phyloP scores from a whole-genome alignment of 1,140 invertebrate species.

The Listronotus bonariensis region DNA sequence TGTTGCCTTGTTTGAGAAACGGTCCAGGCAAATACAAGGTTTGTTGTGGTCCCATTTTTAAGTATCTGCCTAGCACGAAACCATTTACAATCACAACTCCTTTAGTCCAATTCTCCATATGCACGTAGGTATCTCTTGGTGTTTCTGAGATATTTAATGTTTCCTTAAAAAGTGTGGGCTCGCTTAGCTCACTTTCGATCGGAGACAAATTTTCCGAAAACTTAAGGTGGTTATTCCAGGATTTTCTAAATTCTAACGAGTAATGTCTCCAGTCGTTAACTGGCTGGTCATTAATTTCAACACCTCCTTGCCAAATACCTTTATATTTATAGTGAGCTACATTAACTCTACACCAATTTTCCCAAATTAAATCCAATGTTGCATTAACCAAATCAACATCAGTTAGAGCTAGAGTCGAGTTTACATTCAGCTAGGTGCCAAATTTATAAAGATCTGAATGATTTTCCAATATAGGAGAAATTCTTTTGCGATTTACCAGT shows the following conservation, averaged over 20 bases:
- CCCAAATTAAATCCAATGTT: constrained; percentile 62
- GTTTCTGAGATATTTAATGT: constrained; percentile 11
- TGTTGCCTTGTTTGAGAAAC: constrained; percentile 58
- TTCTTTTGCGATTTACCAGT: constrained; percentile 54
- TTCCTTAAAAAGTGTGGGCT: constrained; percentile 33
- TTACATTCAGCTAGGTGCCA: constrained; percentile 56
- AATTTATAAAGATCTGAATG: constrained; percentile 51
- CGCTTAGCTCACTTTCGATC: constrained; percentile 13
- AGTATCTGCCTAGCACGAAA: constrained; percentile 66
- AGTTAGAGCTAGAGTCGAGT: constrained; percentile 41
- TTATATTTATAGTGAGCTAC: constrained; percentile 57
- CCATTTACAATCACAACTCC: constrained; percentile 68
- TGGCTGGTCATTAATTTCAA: constrained; percentile 34
- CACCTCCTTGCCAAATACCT: constrained; percentile 31
- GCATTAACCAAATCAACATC: constrained; percentile 38
- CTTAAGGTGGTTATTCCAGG: constrained; percentile 49
- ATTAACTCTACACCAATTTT: constrained; percentile 65
- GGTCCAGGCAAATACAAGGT: constrained; percentile 65
- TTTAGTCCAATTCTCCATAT: constrained; percentile 58
- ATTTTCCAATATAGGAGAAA: constrained; percentile 49
- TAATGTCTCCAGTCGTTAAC: constrained; percentile 58
- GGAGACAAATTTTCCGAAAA: constrained; percentile 37
- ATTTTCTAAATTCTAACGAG: constrained; percentile 60
- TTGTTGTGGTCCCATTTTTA: constrained; percentile 60
- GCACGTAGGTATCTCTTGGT: constrained; percentile 43